These are phyloP conservation scores for Zaprionus gabonicus DNA, from an alignment of 1,140 invertebrate genomes.

Conservation along the genomic window DNA sequence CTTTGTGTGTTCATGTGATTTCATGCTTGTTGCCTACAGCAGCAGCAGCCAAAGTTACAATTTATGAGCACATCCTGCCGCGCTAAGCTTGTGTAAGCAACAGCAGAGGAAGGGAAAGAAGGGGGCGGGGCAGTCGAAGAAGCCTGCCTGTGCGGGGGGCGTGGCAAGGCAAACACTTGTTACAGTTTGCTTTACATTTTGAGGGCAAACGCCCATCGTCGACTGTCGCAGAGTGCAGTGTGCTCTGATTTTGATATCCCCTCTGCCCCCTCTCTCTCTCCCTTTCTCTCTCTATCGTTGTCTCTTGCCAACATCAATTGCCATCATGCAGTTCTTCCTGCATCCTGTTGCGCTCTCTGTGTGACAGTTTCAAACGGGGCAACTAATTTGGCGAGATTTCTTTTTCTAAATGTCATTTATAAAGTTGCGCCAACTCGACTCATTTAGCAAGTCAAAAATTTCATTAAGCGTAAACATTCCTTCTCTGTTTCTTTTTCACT, in stretches of 20 bases:
- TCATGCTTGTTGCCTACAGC: conserved; percentile 77
- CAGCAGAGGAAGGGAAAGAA: not conserved
- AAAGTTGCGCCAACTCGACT: conserved; percentile 56
- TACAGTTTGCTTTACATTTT: conserved; percentile 71
- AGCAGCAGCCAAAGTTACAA: conserved; percentile 64
- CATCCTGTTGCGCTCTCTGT: conserved; percentile 53
- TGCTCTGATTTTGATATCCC: conserved; percentile 45
- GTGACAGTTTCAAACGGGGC: conserved; percentile 58
- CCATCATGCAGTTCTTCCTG: conserved; percentile 11
- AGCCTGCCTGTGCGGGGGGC: conserved; percentile 6
- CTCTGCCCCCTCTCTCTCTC: not conserved
- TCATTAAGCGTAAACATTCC: conserved; percentile 65
- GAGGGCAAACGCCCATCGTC: conserved; percentile 32
- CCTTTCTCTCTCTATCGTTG: not conserved
- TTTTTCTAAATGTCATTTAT: conserved; percentile 55
- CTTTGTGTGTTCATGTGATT: conserved; percentile 67
- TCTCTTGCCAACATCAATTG: not conserved
- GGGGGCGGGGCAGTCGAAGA: not conserved
- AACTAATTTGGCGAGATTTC: conserved; percentile 63
- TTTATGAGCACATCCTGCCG: conserved; percentile 76
- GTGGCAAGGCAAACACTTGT: conserved; percentile 66
- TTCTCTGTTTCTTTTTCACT: not conserved
- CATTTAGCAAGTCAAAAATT: conserved; percentile 70
- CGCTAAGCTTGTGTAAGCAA: conserved; percentile 72
- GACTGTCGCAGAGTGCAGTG: conserved; percentile 19